Evolutionary conservation across 1,140 invertebrate species (phyloP).

Genomic region (Caenorhabditis elegans): WBcel235 BX284602.5:9941001-9941500

Average conservation of each 20-base stretch:
- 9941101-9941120: constrained; percentile 5
- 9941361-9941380: constrained; percentile 40
- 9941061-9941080: constrained; percentile 38
- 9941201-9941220: constrained; percentile 49
- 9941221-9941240: constrained; percentile 39
- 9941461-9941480: constrained; percentile 86
- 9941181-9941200: not conserved
- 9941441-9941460: constrained; percentile 75
- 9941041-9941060: not conserved
- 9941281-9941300: constrained; percentile 55
- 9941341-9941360: too few species aligned
- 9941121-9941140: not conserved
- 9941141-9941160: constrained; percentile 11
- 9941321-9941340: too few species aligned
- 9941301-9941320: not conserved
- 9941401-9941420: constrained; percentile 86
- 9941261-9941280: constrained; percentile 56
- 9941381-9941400: constrained; percentile 74
- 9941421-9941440: constrained; percentile 67
- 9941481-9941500: constrained; percentile 69
- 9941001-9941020: not conserved
- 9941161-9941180: not conserved
- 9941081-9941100: constrained; percentile 29
- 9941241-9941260: constrained; percentile 41
- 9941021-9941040: not conserved